phyloP scores from a whole-genome alignment of 2,888 invertebrate genomes.

The Tachystola acroxantha region DNA sequence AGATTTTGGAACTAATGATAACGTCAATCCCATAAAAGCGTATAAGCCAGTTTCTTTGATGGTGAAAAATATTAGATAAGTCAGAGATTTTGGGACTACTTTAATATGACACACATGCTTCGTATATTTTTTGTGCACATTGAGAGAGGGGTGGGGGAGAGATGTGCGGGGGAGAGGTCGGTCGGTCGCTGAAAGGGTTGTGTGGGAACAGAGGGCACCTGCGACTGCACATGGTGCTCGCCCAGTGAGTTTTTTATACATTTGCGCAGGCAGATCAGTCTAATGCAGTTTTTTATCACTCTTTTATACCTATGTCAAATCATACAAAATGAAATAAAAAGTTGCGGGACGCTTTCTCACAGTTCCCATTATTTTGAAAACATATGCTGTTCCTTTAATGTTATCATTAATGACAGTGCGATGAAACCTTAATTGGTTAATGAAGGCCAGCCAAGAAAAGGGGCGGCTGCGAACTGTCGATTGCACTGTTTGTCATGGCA shows the following conservation, averaged over 20 bases:
- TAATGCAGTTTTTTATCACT: slow-evolving; percentile 69
- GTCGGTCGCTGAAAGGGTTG: slow-evolving; percentile 73
- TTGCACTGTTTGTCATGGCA: slow-evolving; percentile 63
- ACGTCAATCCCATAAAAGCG: slow-evolving; percentile 20
- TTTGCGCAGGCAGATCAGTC: slow-evolving; percentile 66
- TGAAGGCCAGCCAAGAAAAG: slow-evolving; percentile 32
- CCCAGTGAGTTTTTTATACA: slow-evolving; percentile 64
- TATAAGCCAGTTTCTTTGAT: slow-evolving; percentile 18
- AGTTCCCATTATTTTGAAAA: neutral
- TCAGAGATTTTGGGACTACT: slow-evolving; percentile 16
- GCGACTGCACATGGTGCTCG: slow-evolving; percentile 74
- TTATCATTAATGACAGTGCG: slow-evolving; percentile 16
- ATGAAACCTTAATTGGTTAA: slow-evolving; percentile 34
- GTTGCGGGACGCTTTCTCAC: neutral
- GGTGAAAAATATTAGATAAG: slow-evolving; percentile 15
- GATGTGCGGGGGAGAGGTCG: slow-evolving; percentile 41
- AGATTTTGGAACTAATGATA: slow-evolving; percentile 69
- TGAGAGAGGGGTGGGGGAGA: slow-evolving; percentile 40
- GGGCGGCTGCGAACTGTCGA: slow-evolving; percentile 63
- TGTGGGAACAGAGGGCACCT: slow-evolving; percentile 79
- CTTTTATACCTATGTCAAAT: neutral
- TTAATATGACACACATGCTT: slow-evolving; percentile 22
- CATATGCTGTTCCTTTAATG: too few relatives aligned
- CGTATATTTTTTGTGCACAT: slow-evolving; percentile 48
- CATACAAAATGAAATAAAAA: too few relatives aligned